Percentiles rank a stretch among this genome's conserved stretches.
phyloP scores from a whole-genome alignment of 2,113 vertebrate genomes.

The Clinocottus analis region DNA sequence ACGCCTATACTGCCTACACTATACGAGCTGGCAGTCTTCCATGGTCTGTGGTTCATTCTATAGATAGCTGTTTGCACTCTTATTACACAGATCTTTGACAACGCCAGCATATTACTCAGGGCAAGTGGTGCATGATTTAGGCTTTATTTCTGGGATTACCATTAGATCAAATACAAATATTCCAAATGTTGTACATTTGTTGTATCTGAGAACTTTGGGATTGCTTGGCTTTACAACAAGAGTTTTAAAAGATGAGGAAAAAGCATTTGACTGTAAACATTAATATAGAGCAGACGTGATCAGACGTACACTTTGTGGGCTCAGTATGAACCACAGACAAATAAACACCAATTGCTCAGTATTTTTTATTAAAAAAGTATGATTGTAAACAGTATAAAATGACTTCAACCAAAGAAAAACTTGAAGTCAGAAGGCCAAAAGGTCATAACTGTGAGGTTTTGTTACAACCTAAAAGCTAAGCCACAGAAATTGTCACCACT shows the following conservation, averaged over 20 bases:
- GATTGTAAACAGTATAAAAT: conserved; percentile 5
- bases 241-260: conserved; percentile 17
- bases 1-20: not conserved
- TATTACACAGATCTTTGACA: not conserved
- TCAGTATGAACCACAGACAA: too few relatives aligned
- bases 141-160: not conserved
- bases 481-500: too few relatives aligned
- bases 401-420: not conserved
- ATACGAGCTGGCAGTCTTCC: not conserved
- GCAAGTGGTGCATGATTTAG: not conserved
- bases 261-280: not conserved
- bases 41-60: not conserved
- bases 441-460: not conserved
- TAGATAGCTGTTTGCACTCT: not conserved
- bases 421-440: not conserved
- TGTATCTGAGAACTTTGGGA: not conserved
- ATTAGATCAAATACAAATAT: not conserved
- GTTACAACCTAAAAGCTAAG: not conserved
- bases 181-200: not conserved
- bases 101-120: not conserved
- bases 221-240: not conserved
- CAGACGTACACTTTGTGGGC: not conserved
- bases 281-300: not conserved
- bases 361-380: conserved; percentile 49
- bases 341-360: not conserved